A percentile compares a stretch with the other conserved stretches of the same genome.
These are phyloP conservation scores for Sylvia borin DNA, from an alignment of 2,797 vertebrate genomes.

Conservation along the genomic window DNA sequence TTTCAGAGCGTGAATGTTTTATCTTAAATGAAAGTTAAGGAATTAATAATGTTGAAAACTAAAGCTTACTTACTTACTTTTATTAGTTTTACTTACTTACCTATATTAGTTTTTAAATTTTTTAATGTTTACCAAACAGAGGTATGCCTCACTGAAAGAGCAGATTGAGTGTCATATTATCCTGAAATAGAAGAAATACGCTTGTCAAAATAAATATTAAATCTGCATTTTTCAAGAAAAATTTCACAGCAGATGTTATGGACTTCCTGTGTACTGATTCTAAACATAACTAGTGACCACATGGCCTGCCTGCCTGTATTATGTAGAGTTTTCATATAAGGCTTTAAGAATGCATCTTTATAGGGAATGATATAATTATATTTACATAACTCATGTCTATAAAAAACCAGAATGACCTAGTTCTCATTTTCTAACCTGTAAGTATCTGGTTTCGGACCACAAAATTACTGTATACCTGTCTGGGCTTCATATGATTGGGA, in stretches of 20 bases:
- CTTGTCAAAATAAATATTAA: conserved; percentile 40
- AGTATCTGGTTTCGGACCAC: not conserved
- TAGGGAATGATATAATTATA: not conserved
- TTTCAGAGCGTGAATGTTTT: not conserved
- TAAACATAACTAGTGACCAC: not conserved
- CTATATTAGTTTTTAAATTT: not conserved
- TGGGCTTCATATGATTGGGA: not conserved
- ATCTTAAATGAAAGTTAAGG: not conserved
- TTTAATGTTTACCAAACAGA: not conserved
- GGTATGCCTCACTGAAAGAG: not conserved
- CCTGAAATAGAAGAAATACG: not conserved
- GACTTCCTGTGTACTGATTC: not conserved
- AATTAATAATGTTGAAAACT: conserved; percentile 6
- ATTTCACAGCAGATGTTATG: conserved; percentile 31
- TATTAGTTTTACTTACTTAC: not conserved
- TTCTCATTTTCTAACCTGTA: not conserved
- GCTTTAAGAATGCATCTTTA: not conserved
- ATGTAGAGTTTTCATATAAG: not conserved
- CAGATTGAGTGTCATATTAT: not conserved
- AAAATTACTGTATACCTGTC: not conserved
- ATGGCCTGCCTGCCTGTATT: not conserved
- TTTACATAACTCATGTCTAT: not conserved
- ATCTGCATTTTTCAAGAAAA: not conserved
- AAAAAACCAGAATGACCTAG: not conserved
- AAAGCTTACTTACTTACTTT: not conserved